Conservation (phyloP, 2,888 invertebrate genomes). For the Catocala nupta region DNA sequence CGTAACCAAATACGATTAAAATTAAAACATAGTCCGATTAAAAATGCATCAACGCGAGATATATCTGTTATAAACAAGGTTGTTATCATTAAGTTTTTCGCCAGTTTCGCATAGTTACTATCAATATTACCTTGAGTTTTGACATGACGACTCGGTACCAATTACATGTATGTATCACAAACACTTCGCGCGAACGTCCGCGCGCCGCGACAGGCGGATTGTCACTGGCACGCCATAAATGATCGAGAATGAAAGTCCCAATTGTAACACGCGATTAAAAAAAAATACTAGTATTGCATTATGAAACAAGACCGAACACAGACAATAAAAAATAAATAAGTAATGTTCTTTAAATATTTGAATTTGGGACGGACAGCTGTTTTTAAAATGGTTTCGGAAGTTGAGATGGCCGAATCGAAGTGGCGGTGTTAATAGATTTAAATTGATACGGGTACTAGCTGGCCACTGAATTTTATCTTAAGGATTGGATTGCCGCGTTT, state of each 20-base stretch:
- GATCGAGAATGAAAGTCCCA: constrained; percentile 49
- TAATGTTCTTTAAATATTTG: background rate
- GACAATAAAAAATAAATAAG: constrained; percentile 10
- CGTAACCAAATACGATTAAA: constrained; percentile 30
- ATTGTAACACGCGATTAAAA: constrained; percentile 39
- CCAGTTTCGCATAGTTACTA: constrained; percentile 53
- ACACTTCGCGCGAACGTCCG: constrained; percentile 48
- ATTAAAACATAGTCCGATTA: constrained; percentile 34
- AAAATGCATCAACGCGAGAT: constrained; percentile 39
- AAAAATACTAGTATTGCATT: constrained; percentile 29
- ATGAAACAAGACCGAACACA: constrained; percentile 24
- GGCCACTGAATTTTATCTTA: constrained; percentile 28
- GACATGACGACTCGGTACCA: constrained; percentile 67
- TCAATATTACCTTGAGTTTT: constrained; percentile 76
- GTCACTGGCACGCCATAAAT: constrained; percentile 41
- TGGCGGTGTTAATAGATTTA: constrained; percentile 43
- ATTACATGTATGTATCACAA: constrained; percentile 52
- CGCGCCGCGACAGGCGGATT: constrained; percentile 35
- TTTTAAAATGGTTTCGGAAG: constrained; percentile 39
- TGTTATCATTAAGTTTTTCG: constrained; percentile 44
- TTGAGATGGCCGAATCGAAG: constrained; percentile 26
- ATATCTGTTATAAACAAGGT: constrained; percentile 35
- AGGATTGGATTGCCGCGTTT: background rate
- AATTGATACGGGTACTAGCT: constrained; percentile 28
- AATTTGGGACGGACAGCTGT: constrained; percentile 17